Base-by-base conservation (phyloP, 2,888 invertebrate genomes). In the Poecilobothrus nobilitatus region DNA sequence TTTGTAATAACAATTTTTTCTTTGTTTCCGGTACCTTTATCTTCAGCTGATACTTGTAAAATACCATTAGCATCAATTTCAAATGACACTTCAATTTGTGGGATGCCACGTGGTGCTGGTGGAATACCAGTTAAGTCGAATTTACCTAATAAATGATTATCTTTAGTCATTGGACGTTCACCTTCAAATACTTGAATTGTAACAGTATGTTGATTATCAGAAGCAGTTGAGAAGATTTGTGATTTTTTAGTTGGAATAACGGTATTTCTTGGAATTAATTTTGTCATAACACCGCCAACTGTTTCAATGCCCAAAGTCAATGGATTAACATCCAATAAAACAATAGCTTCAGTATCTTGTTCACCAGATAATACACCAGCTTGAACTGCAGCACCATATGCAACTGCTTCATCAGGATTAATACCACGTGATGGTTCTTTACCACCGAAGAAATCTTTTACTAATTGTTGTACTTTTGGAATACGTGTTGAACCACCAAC, bases 251-350 rank as follows among this genome's bases (percentile, higher is more conserved):
- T 98, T 41, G 99, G 99, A 78, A 99, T 98, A 73, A 97, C 97
- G 34, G 98, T 98, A 86, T 99, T 99, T 76, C 98, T 87, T 68
- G 95, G 92, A 80, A 99, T 99, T 68, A 99, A 87, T 81, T 97
- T 98, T 75, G 98, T 98, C 98, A 99, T 99, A 41, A 99, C 98
- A 74, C 99, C 99, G 73, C 99, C 98, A 66, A 98, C 97, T 63
- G 99, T 99, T 84, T 99, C 99, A 79, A 99, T 99, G 83, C 99
- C 99, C 90, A 99, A 89, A 73, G 99, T 98, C 73, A 99, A 86
- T 74, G 99, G 99, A 82, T 97, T 98, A 68, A 99, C 99, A 81
- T 99, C 98, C 73, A 99, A 87, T 71, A 99, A 86, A 0, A 98
- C 95, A 74, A 98, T 91, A 68, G 97, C 97, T 75, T 95, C 95